Conservation (phyloP, 2,888 invertebrate species). For the Pollenia angustigena region DNA sequence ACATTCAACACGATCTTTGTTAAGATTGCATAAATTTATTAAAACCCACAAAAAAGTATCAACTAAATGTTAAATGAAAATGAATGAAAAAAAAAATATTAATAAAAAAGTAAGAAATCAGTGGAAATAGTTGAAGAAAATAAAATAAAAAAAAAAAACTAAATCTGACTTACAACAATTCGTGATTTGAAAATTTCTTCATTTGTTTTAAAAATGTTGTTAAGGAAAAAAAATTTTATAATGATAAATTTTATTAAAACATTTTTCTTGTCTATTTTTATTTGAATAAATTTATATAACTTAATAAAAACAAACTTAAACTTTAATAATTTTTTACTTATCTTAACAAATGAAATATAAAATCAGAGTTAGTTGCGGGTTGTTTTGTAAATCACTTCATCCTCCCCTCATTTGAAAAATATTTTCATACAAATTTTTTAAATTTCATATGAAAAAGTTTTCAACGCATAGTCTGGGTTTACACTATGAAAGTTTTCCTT, state of each 20-base stretch:
- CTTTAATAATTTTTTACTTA: no score
- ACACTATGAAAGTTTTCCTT: no score
- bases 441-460: no score
- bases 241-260: background rate
- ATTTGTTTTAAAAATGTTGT: conserved; percentile 40
- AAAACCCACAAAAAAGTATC: conserved; percentile 46
- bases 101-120: background rate
- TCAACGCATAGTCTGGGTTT: no score
- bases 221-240: background rate
- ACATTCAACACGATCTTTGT: conserved; percentile 74
- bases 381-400: no score
- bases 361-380: no score
- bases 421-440: no score
- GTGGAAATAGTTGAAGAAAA: conserved; percentile 32
- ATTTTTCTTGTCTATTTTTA: background rate
- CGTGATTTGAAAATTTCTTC: conserved; percentile 68
- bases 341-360: no score
- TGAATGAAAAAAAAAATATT: no score
- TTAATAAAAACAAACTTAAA: background rate
- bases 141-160: conserved; percentile 19
- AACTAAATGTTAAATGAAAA: conserved; percentile 2
- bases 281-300: background rate
- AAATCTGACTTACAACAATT: conserved; percentile 55
- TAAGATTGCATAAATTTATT: conserved; percentile 73
- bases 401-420: no score